Evolutionary conservation across 2,797 vertebrate genomes (phyloP).

Genomic region (Aplochiton taeniatus): DNA sequence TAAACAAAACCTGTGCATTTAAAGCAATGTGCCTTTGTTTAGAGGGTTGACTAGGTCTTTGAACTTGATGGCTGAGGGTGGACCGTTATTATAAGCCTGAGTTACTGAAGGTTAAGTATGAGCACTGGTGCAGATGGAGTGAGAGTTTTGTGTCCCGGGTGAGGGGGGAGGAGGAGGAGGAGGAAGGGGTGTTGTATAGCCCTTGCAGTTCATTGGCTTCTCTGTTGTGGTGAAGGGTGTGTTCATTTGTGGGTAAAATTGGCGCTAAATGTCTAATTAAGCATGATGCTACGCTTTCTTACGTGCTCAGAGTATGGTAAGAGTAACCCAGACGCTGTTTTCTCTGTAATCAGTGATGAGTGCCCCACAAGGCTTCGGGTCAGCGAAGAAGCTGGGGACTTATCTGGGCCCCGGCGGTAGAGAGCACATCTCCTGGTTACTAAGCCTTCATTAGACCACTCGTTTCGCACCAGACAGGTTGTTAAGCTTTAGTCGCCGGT

Average conservation of each 20-base stretch:
- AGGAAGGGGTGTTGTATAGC: conserved; percentile 31
- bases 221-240: conserved; percentile 74
- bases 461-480: conserved; percentile 40
- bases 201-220: conserved; percentile 63
- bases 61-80: no score
- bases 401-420: conserved; percentile 29
- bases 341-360: conserved; percentile 75
- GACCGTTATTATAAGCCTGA: no score
- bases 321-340: conserved; percentile 52
- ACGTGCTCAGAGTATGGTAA: conserved; percentile 71
- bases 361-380: conserved; percentile 50
- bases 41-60: no score
- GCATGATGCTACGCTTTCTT: conserved; percentile 52
- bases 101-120: background rate
- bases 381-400: conserved; percentile 39
- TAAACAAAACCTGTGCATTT: conserved; percentile 9
- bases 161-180: conserved; percentile 53
- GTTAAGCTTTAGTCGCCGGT: conserved; percentile 20
- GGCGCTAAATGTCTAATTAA: conserved; percentile 77
- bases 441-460: conserved; percentile 44
- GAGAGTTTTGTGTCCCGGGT: conserved; percentile 36
- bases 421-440: conserved; percentile 24
- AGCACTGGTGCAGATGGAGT: conserved; percentile 32
- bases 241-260: conserved; percentile 63
- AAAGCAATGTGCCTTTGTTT: background rate